Evolutionary conservation across 92 coral and sea anemone genomes (phyloP).

Genomic region (Anthopleura xanthogrammica): DNA sequence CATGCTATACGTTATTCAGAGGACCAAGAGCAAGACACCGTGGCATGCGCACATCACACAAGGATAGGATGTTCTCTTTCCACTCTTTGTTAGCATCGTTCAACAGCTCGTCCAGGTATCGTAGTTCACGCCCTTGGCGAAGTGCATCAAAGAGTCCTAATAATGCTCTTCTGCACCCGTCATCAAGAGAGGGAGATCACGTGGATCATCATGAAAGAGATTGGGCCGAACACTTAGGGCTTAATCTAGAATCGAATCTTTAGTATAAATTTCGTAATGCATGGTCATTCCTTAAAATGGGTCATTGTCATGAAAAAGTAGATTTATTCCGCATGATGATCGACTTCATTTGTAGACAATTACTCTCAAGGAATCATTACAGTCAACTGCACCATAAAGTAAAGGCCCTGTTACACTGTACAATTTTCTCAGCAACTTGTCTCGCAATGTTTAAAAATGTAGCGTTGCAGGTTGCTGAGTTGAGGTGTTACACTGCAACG

Average conservation of each 20-base stretch:
- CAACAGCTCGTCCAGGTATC: conserved; percentile 46
- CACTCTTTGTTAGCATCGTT: conserved; percentile 60
- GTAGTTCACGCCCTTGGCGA: conserved; percentile 10
- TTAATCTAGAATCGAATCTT: conserved; percentile 22
- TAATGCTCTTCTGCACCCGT: background rate
- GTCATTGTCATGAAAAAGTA: no score
- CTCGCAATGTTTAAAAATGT: no score
- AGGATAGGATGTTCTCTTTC: conserved; percentile 25
- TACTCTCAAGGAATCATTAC: no score
- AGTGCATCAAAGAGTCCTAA: conserved; percentile 5
- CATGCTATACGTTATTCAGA: conserved; percentile 31
- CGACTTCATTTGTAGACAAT: no score
- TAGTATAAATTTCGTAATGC: background rate
- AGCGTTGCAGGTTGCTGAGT: no score
- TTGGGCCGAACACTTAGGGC: conserved; percentile 17
- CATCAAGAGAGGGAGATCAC: conserved; percentile 20
- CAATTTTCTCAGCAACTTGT: no score
- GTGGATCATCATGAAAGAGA: conserved; percentile 13
- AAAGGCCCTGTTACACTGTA: no score
- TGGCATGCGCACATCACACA: background rate
- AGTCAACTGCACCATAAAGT: no score
- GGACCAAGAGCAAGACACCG: conserved; percentile 16
- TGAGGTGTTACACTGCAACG: no score
- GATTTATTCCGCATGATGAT: no score
- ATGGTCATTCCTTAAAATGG: background rate